Base-by-base conservation (phyloP, 1,140 invertebrate species). In the Eriosoma lanigerum region DNA sequence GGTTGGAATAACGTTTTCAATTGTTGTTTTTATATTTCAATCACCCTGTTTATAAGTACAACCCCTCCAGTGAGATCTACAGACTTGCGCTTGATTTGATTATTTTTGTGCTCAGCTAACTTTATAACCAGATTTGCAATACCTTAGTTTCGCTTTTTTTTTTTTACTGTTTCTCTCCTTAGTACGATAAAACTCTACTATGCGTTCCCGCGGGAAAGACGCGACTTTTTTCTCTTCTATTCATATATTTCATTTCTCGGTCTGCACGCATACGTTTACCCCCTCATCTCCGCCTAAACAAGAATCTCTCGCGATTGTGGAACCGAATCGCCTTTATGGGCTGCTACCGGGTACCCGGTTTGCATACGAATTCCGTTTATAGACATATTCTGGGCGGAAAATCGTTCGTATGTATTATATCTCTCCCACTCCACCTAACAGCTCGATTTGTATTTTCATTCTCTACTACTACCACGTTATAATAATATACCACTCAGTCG, bases 91-190 rank as follows among this genome's bases (percentile, higher is more conserved):
- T 46, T 54, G 73, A 76, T 76, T 76, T 32, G 32, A 58, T 76
- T 76, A 76, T 76, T 76, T 76, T 60, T 32, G 54, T 76, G 54
- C 52, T 76, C 73, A 44, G 54, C 73, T 52, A 76, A 76, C n/a
- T 76, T 76, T 76, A 54, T 76, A 76, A 76, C 24, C 73, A 76
- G 52, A 76, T 76, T 76, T 76, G 32, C 38, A 58, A 60, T 76
- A 76, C 73, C 54, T 58, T 21, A 13, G 21, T 12, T 6, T 48
- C 46, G 44, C 24, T 24, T 68, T 8, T 4, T 38, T 38, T 38
- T 38, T 38, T 38, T 8, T 38, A 38, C 32, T 38, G 3, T 8
- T 21, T 56, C 29, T 32, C 32, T 76, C 8, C 8, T 58, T 75
- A 19, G 15, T 32, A 60, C 32, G 44, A 76, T 32, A 76, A 76